Base-by-base conservation (phyloP, 92 coral and sea anemone genomes). In the Epizoanthus ramosus region DNA sequence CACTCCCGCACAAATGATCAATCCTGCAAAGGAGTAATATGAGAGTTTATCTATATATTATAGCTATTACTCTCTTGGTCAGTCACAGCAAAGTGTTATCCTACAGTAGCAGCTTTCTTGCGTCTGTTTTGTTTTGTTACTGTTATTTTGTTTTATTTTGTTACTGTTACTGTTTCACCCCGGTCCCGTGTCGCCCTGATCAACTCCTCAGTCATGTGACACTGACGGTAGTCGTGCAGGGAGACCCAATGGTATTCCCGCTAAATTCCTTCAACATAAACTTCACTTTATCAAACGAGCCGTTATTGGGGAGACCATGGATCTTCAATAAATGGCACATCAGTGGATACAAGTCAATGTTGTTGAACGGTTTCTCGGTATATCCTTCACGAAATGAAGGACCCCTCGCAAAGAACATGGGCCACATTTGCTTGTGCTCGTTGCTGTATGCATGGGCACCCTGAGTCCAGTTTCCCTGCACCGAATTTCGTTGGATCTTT, bases 391-490 rank as follows among this genome's bases (percentile, higher is more conserved):
- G 80, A 61, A 87, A 87, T 12, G 87, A 83, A 22, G 90, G 90
- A 19, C 90, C 90, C 53, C 84, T 79, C 6, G 90, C 90, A 63
- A 82, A 75, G 75, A 87, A 87, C 45, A 87, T 73, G 1, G 90
- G 87, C 90, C 90, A 87, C 90, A 87, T 83, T 8, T 73, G 73
- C 3, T 66, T 63, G 33, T 54, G 56, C 52, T 52, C 71, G 18
- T 75, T 83, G 7, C 85, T 85, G 35, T 82, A 87, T 28, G 79
- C 87, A 83, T 87, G 90, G 5, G 87, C 21, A 0, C 87, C 88
- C 13, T 39, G 22, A 19, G 59, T 59, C 45, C 41, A 35, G 45
- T 66, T 50, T 19, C 53, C 57, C 23, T 71, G 41, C 8, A 43
- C 74, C 31, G 37, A 50, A 58, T 60, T 75, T 67, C 74, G 74